phyloP scores from a whole-genome alignment of 2,113 vertebrate species.

The Epinephelus lanceolatus region DNA sequence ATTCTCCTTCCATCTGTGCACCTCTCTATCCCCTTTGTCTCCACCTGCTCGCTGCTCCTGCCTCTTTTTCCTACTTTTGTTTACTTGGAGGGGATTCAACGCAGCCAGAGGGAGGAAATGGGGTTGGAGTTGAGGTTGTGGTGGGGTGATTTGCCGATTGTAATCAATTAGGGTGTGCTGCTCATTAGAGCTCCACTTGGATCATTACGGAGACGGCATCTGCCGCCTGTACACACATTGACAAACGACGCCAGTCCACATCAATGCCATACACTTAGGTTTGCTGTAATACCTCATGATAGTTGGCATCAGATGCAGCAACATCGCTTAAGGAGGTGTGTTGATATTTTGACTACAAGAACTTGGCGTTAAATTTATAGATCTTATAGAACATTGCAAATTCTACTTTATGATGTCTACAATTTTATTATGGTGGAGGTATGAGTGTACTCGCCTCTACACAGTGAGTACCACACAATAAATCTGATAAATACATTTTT shows the following conservation, averaged over 20 bases:
- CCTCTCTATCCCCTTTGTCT: conserved; percentile 31
- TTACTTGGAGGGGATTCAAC: conserved; percentile 40
- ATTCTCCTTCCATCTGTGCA: conserved; percentile 37
- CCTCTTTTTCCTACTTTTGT: conserved; percentile 36
- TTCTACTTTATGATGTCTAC: conserved; percentile 30
- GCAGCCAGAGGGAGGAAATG: conserved; percentile 14
- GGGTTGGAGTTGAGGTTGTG: conserved; percentile 14
- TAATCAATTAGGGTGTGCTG: conserved; percentile 61
- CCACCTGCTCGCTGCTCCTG: conserved; percentile 28
- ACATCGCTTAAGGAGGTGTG: conserved; percentile 27
- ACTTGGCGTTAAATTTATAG: conserved; percentile 8
- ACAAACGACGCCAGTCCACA: conserved; percentile 27
- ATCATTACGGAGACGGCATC: conserved; percentile 53
- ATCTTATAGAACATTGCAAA: conserved; percentile 16
- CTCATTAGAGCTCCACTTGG: conserved; percentile 55
- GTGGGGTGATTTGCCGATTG: conserved; percentile 64
- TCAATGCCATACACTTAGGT: conserved; percentile 26
- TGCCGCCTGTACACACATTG: conserved; percentile 31
- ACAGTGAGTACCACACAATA: conserved; percentile 29
- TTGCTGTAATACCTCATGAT: conserved; percentile 2
- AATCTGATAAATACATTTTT: conserved; percentile 50
- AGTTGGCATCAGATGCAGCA: not conserved
- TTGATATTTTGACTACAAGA: conserved; percentile 29
- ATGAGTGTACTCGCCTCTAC: not conserved
- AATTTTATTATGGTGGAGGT: conserved; percentile 21